Evolutionary conservation across 1,140 invertebrate species (phyloP), one percentile per base, ranked within the genome.

Genomic region (Bombus waltoni): DNA sequence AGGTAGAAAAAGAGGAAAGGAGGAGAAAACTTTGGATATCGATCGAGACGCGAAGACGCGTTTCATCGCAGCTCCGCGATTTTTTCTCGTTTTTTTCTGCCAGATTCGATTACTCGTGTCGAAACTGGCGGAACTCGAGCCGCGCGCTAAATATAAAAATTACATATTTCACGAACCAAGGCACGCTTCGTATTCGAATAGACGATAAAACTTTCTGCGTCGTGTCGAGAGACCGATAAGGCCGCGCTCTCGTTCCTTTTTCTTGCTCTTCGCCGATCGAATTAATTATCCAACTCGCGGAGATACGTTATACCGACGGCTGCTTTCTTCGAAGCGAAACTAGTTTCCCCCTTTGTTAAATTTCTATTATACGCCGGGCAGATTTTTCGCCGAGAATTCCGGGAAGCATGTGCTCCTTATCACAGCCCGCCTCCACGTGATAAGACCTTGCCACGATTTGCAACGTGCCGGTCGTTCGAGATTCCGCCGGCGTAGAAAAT

Each of bases 141-240:
- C 44, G 32, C 15, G 57, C 32, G 81, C 89, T 90, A 92, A 91
- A 92, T 90, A 92, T 92, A 92, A 85, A 77, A 90, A 81, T 92
- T 88, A n/a, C 59, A 62, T 13, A 83, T 86, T 90, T 89, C 90
- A 83, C 75, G 65, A 62, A 53, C 72, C 28, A 62, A 79, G 84
- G 66, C 62, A 44, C 15, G 32, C 59, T 44, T 71, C 65, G 79
- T 47, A 38, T 25, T 28, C 38, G 25, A 28, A 13, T 35, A 47
- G 38, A 59, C 53, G 82, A 90, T 88, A 90, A 82, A 74, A 47
- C 1, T 62, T 74, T 66, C 35, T 32, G 66, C 53, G 35, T 81
- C 82, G 74, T 73, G 73, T 68, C 87, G 38, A 85, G 68, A 74
- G 38, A 53, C 73, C 38, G 83, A 71, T 88, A 79, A 86, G 28